phyloP scores from a whole-genome alignment of 1,140 invertebrate genomes.

The Daktulosphaira vitifoliae region DNA sequence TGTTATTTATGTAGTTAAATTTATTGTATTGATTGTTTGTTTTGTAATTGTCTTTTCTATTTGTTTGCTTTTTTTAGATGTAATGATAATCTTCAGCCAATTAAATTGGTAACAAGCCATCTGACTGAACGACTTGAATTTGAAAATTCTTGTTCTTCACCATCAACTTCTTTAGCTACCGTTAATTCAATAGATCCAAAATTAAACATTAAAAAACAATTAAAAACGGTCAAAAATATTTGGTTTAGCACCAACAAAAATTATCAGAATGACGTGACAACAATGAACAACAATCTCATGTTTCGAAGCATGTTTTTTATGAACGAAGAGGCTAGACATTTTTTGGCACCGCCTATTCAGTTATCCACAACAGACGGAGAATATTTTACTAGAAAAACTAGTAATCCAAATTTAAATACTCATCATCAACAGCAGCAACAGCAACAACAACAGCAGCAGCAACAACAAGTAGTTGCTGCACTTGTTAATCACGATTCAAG shows the following conservation, averaged over 20 bases:
- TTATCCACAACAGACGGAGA: slow-evolving; percentile 37
- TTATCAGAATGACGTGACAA: slow-evolving; percentile 26
- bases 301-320: slow-evolving; percentile 41
- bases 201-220: not conserved
- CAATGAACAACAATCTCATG: slow-evolving; percentile 40
- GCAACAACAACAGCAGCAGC: slow-evolving; percentile 30
- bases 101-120: slow-evolving; percentile 38
- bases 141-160: slow-evolving; percentile 17
- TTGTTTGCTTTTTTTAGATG: slow-evolving; percentile 36
- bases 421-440: slow-evolving; percentile 28
- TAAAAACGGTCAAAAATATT: slow-evolving; percentile 2
- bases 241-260: slow-evolving; percentile 21
- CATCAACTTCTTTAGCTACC: not conserved
- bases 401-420: slow-evolving; percentile 15
- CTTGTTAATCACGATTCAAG: slow-evolving; percentile 9
- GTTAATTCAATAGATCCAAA: not conserved
- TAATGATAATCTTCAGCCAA: slow-evolving; percentile 38
- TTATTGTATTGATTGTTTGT: too few species aligned
- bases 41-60: not conserved
- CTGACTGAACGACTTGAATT: slow-evolving; percentile 37
- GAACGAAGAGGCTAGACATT: slow-evolving; percentile 41
- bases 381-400: slow-evolving; percentile 38
- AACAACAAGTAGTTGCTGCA: slow-evolving; percentile 11
- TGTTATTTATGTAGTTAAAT: too few species aligned
- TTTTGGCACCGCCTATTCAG: slow-evolving; percentile 39